These are phyloP conservation scores for Dreissena rostriformis DNA, from an alignment of 1,140 invertebrate species.

Conservation along the genomic window DNA sequence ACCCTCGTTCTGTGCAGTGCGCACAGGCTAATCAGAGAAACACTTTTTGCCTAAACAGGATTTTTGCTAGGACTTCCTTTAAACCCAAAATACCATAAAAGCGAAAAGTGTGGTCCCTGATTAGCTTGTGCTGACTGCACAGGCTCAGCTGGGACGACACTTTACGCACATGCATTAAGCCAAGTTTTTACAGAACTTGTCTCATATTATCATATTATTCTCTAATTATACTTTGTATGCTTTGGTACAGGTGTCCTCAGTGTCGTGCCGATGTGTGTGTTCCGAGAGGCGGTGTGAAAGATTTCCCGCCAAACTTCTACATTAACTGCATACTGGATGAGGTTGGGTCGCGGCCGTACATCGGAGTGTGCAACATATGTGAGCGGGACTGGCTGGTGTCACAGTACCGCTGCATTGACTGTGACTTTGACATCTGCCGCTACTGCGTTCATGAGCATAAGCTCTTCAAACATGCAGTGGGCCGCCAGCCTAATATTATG, in stretches of 20 bases:
- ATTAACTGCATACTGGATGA: constrained; percentile 76
- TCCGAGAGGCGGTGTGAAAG: constrained; percentile 70
- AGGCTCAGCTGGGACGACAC: too few species aligned
- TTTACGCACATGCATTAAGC: too few species aligned
- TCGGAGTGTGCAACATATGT: constrained; percentile 71
- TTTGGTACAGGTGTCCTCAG: constrained; percentile 67
- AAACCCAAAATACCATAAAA: too few species aligned
- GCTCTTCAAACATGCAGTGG: constrained; percentile 68
- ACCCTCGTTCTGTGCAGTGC: too few species aligned
- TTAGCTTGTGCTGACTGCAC: too few species aligned
- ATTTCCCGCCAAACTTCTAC: constrained; percentile 77
- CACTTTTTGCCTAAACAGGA: too few species aligned
- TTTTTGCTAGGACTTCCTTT: too few species aligned
- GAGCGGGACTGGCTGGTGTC: constrained; percentile 68
- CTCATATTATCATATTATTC: too few species aligned
- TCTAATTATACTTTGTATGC: too few species aligned
- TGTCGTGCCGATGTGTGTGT: constrained; percentile 74
- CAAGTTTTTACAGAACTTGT: too few species aligned
- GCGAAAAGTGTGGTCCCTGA: too few species aligned
- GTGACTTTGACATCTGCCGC: constrained; percentile 74
- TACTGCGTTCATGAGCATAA: constrained; percentile 76
- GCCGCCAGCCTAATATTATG: constrained; percentile 66
- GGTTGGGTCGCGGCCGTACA: constrained; percentile 65
- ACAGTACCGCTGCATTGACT: constrained; percentile 74
- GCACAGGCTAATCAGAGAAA: too few species aligned